Evolutionary conservation across 2,797 vertebrate species (phyloP).

Genomic region (Zenarchopterus dispar): DNA sequence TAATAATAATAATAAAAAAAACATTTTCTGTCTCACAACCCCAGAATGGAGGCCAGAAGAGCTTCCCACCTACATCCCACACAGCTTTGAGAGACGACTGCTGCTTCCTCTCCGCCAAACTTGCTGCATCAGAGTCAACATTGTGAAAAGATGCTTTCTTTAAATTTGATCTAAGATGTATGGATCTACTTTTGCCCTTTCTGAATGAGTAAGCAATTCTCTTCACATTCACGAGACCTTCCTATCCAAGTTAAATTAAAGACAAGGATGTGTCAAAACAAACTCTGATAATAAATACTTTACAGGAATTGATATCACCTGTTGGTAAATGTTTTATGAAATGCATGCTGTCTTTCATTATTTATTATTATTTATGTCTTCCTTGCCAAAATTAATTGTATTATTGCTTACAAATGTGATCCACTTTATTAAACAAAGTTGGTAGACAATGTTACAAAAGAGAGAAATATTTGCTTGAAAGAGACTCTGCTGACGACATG

Average conservation of each 20-base stretch:
- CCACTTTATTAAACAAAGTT: no score
- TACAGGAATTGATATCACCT: no score
- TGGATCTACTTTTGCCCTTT: constrained; percentile 46
- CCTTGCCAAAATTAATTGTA: no score
- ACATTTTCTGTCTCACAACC: constrained; percentile 27
- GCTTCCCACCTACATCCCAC: constrained; percentile 63
- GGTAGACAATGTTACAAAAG: no score
- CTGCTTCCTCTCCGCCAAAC: constrained; percentile 31
- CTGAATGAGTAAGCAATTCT: constrained; percentile 51
- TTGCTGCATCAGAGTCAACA: constrained; percentile 33
- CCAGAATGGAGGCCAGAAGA: constrained; percentile 37
- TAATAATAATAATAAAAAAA: constrained; percentile 19
- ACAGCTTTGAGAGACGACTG: constrained; percentile 41
- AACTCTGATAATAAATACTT: no score
- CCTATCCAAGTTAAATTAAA: constrained; percentile 27
- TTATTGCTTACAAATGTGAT: no score
- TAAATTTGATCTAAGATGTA: constrained; percentile 41
- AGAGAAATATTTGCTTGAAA: no score
- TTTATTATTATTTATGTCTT: no score
- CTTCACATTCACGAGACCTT: constrained; percentile 19
- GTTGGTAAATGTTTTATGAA: no score
- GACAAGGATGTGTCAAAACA: constrained; percentile 1
- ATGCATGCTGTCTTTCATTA: no score
- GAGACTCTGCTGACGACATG: constrained; percentile 4
- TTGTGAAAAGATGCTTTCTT: constrained; percentile 38